Evolutionary conservation across 2,113 vertebrate genomes (phyloP), one percentile per base, ranked within the genome.

Genomic region (Vombatus ursinus): DNA sequence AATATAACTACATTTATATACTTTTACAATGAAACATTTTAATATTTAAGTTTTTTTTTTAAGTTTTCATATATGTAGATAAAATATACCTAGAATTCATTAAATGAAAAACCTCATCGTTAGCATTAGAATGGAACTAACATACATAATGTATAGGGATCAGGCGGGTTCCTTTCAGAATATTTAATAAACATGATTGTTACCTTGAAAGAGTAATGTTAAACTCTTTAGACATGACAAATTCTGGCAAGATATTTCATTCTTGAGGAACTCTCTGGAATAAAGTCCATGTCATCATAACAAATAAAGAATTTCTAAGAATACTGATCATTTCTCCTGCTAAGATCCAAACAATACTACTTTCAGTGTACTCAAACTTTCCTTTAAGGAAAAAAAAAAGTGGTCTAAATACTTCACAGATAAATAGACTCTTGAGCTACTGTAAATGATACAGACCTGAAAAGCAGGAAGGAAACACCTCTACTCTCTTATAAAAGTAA

Each of bases 381-480:
- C 37, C 19, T 84, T 84, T 44, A 84, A 84, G 3, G 10, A 26
- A 16, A n/a, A n/a, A 37, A 68, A 77, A n/a, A 77, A 77, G 1
- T n/a, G 14, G n/a, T 19, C 61, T 84, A 84, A 84, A 84, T 44
- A 84, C 19, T 84, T 84, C 68, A 44, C 0, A 84, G n/a, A 44
- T 77, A 77, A 37, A n/a, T 44, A 84, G 19, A 44, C 7, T n/a
- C n/a, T 96, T 53, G 14, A 28, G 93, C 93, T 94, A 94, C 92
- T 94, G 37, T 52, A 4, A 8, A 90, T 96, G 94, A 61, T 51
- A 92, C 92, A 95, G 94, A 31, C 89, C 93, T n/a, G 26, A 91
- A 91, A 95, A 91, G 12, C 77, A 1, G 50, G 12, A 44, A 95
- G 52, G 95, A 93, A 92, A 31, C 50, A 50, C 26, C 53, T 24